Evolutionary conservation across 2,797 vertebrate genomes (phyloP), one percentile per base, ranked within the genome.

Genomic region (Premnoplex brunnescens): DNA sequence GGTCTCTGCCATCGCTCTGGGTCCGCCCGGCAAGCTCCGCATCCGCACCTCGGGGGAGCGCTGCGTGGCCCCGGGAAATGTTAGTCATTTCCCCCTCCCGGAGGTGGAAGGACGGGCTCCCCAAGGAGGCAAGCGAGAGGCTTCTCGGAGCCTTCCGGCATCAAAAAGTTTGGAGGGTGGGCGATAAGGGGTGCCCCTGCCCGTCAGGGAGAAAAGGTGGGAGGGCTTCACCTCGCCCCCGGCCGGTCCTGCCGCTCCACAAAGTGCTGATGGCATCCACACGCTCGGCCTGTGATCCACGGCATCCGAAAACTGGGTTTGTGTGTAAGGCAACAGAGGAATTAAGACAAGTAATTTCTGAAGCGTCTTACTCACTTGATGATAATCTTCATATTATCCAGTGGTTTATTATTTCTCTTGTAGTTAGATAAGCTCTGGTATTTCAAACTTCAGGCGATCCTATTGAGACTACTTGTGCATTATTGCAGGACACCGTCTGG

Each of bases 241-340:
- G 28, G 32, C 55, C 23, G 7, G 17, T 21, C 22, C 14, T 15
- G 14, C 54, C 2, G 1, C 55, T 48, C 64, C 24, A 5, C 17
- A 16, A 27, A 51, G 24, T 3, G 11, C 28, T 43, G 1, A 18
- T 1, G 26, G 41, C 60, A 43, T 16, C 56, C 27, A 0, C 2
- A 4, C 15, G 9, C 2, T 8, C 12, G 2, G 59, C 27, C 59
- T 21, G 10, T 2, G 7, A 5, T 7, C 24, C 6, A 12, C 7
- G 3, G 37, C 26, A 3, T 41, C 37, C 58, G 51, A 54, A 85
- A 79, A 62, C 14, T 26, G 34, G 7, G 17, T 58, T 49, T 10
- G 16, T 11, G 14, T 19, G 5, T 15, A 22, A 51, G 43, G 75
- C 78, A 73, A 26, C 59, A 59, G 43, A 89, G 78, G 63, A 73